Percentiles rank a stretch among this genome's conserved stretches.
These are phyloP conservation scores for Drosophila fungiperda DNA, from an alignment of 2,888 invertebrate genomes.

Conservation along the genomic window DNA sequence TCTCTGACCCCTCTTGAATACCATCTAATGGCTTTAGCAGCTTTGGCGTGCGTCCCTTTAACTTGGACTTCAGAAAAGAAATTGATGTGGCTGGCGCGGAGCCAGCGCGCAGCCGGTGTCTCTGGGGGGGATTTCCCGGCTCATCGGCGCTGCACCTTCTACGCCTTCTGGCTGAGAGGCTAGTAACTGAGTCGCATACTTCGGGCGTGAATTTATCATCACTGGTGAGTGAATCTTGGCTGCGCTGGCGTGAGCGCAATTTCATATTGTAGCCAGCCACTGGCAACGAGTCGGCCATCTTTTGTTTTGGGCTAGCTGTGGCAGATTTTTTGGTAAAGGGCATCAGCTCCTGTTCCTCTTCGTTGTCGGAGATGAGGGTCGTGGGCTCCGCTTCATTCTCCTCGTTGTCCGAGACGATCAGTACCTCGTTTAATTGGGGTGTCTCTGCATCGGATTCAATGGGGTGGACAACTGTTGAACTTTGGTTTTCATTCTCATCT, in stretches of 20 bases:
- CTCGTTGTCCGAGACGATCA: not conserved
- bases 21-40: conserved; percentile 15
- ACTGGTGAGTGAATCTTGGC: not conserved
- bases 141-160: conserved; percentile 9
- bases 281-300: not conserved
- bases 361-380: not conserved
- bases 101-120: conserved; percentile 20
- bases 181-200: not conserved
- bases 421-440: not conserved
- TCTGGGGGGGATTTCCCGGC: not conserved
- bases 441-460: not conserved
- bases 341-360: not conserved
- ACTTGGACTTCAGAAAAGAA: conserved; percentile 26
- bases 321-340: not conserved
- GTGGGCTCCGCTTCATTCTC: not conserved
- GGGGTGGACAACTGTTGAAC: not conserved
- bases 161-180: not conserved
- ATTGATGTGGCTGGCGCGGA: conserved; percentile 34
- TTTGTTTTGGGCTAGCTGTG: not conserved
- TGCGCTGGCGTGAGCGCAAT: not conserved
- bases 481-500: conserved; percentile 3
- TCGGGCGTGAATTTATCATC: not conserved
- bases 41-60: conserved; percentile 8
- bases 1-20: conserved; percentile 25
- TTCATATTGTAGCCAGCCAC: not conserved